Percentiles rank a stretch among this genome's conserved stretches.
phyloP scores from a whole-genome alignment of 1,140 invertebrate genomes.

The Sycophaga agraensis region DNA sequence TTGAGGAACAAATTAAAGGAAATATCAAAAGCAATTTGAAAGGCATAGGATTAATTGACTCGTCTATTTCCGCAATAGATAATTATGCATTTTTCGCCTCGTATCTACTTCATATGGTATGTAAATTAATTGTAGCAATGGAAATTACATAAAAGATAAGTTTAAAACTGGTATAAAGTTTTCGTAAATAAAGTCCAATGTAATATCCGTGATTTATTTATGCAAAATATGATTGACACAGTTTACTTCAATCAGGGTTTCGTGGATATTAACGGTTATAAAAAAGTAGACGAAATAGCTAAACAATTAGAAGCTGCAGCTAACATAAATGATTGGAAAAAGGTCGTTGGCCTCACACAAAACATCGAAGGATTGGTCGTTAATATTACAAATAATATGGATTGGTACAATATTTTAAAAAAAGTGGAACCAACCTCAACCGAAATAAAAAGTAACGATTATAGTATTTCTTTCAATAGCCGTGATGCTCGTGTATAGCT shows the following conservation, averaged over 20 bases:
- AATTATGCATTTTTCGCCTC: constrained; percentile 79
- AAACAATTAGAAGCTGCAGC: constrained; percentile 57
- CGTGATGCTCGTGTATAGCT: no score
- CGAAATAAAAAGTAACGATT: neutral
- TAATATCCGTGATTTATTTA: no score
- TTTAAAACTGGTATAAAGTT: no score
- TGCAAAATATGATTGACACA: neutral
- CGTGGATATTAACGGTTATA: constrained; percentile 63
- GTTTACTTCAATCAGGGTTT: constrained; percentile 54
- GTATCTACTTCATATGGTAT: constrained; percentile 69
- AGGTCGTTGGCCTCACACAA: constrained; percentile 67
- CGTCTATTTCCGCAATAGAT: constrained; percentile 84
- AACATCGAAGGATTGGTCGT: constrained; percentile 64
- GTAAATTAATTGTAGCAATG: neutral
- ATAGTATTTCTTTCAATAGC: no score
- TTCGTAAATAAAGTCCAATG: no score
- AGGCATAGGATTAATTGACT: constrained; percentile 79
- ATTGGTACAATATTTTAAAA: constrained; percentile 80
- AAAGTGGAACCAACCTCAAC: constrained; percentile 34
- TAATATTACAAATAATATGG: constrained; percentile 64
- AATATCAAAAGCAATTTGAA: constrained; percentile 71
- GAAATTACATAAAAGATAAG: no score
- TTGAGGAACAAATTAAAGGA: constrained; percentile 63
- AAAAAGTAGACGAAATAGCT: constrained; percentile 58
- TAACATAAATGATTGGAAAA: constrained; percentile 58